These are phyloP conservation scores for Leptosomus discolor DNA, from an alignment of 2,113 vertebrate species.

Conservation along the genomic window DNA sequence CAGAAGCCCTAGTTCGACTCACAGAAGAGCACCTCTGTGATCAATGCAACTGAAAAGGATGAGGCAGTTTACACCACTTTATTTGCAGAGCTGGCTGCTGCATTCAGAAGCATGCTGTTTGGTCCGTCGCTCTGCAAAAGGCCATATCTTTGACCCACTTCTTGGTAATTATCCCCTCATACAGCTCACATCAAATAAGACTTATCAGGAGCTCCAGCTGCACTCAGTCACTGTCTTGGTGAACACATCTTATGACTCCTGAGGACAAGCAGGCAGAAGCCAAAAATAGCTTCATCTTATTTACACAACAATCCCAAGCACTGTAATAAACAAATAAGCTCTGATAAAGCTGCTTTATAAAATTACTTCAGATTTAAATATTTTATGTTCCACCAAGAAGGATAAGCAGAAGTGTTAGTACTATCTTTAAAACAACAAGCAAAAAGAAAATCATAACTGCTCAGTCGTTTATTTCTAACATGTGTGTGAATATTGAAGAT, in stretches of 20 bases:
- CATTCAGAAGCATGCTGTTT: background rate
- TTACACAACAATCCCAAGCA: constrained; percentile 53
- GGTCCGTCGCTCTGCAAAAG: background rate
- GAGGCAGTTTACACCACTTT: background rate
- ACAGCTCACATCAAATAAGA: background rate
- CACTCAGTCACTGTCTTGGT: background rate
- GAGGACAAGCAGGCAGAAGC: constrained; percentile 16
- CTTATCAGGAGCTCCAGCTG: constrained; percentile 24
- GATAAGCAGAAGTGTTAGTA: constrained; percentile 1
- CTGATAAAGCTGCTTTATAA: constrained; percentile 53
- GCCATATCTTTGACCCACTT: background rate
- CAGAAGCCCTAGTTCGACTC: background rate
- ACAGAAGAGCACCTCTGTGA: background rate
- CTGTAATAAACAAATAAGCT: constrained; percentile 58
- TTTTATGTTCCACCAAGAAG: background rate
- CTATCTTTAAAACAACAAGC: background rate
- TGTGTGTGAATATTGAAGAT: background rate
- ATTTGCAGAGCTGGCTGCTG: background rate
- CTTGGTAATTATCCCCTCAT: background rate
- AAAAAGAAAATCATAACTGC: background rate
- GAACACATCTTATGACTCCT: background rate
- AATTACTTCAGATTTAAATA: constrained; percentile 55
- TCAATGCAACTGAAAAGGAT: background rate
- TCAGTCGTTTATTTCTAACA: background rate
- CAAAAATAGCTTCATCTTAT: constrained; percentile 49